These are phyloP conservation scores for Rhincodon typus DNA, from an alignment of 2,797 vertebrate species.

Conservation along the genomic window DNA sequence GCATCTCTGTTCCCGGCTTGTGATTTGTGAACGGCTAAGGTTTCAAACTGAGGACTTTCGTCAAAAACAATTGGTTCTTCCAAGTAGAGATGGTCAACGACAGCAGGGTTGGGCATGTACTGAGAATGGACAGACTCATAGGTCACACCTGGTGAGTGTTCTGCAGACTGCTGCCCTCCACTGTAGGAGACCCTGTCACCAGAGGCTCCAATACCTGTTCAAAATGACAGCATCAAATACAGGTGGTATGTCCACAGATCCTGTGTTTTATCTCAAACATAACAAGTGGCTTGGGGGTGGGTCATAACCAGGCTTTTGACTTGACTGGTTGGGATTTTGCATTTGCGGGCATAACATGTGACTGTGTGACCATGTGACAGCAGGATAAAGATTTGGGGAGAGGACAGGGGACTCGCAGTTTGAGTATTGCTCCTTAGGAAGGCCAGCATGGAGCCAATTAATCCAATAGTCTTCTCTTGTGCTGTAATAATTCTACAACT, in stretches of 20 bases:
- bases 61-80: neutral
- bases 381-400: too few relatives aligned
- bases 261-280: neutral
- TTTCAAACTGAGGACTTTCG: constrained; percentile 5
- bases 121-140: neutral
- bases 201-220: neutral
- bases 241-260: neutral
- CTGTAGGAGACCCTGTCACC: neutral
- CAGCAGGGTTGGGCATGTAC: neutral
- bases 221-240: neutral
- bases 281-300: too few relatives aligned
- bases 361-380: too few relatives aligned
- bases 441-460: too few relatives aligned
- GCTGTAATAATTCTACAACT: too few relatives aligned
- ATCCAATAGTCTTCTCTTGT: too few relatives aligned
- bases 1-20: neutral
- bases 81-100: neutral
- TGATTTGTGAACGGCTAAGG: constrained; percentile 5
- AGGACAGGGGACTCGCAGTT: too few relatives aligned
- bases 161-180: neutral
- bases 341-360: neutral
- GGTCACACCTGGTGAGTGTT: neutral
- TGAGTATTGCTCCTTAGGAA: too few relatives aligned
- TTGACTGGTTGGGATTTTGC: too few relatives aligned
- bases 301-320: neutral